phyloP scores from a whole-genome alignment of 2,888 invertebrate genomes.

The Drosophila sordidapex region DNA sequence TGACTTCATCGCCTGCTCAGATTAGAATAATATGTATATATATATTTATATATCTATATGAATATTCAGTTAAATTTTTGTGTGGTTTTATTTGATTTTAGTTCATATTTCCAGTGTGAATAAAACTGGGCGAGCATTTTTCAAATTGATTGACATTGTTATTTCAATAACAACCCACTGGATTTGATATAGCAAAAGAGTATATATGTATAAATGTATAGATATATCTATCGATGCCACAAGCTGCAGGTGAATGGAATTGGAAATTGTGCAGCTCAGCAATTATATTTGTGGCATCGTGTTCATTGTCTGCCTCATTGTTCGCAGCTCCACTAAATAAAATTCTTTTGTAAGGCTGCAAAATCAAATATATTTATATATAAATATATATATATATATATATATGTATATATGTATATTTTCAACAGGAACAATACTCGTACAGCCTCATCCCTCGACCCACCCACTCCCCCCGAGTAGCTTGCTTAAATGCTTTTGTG shows the following conservation, averaged over 20 bases:
- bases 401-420: conserved; percentile 2
- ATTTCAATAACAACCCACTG: not conserved
- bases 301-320: conserved; percentile 34
- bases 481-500: conserved; percentile 54
- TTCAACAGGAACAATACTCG: conserved; percentile 5
- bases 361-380: conserved; percentile 15
- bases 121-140: not conserved
- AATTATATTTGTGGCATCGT: conserved; percentile 39
- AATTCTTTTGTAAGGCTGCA: conserved; percentile 37
- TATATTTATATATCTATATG: not conserved
- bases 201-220: not conserved
- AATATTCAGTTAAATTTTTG: not conserved
- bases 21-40: not conserved
- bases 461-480: not conserved
- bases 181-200: not conserved
- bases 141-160: not conserved
- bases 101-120: not conserved
- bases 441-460: conserved; percentile 9
- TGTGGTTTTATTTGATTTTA: not conserved
- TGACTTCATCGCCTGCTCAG: not conserved
- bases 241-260: conserved; percentile 18
- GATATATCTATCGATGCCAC: conserved; percentile 8
- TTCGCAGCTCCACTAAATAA: conserved; percentile 45
- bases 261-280: conserved; percentile 23
- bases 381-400: not conserved